Percentiles rank a stretch among this genome's conserved stretches.
Conservation (phyloP, 2,113 vertebrate genomes). For the Sceloporus tristichus region DNA sequence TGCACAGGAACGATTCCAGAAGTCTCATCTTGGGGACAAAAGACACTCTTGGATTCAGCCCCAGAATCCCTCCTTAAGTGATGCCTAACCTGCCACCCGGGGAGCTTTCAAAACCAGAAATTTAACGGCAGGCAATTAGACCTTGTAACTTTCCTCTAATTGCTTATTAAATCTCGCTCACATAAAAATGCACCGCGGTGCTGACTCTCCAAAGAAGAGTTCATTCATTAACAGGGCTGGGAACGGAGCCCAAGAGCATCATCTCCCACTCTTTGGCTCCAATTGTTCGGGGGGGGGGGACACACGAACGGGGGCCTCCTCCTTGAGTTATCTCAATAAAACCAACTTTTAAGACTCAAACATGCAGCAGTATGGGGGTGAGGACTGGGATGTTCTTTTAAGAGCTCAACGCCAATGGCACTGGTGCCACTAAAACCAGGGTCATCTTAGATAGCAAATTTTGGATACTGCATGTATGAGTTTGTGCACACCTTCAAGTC, state of each 20-base stretch:
- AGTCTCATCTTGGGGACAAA: neutral
- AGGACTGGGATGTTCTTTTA: neutral
- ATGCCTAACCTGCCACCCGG: neutral
- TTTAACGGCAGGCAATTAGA: slow-evolving; percentile 28
- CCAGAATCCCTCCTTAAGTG: neutral
- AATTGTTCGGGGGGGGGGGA: too few species aligned
- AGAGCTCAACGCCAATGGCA: too few species aligned
- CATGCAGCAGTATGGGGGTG: too few species aligned
- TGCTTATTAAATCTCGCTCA: slow-evolving; percentile 21
- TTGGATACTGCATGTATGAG: too few species aligned
- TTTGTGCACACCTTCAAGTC: too few species aligned
- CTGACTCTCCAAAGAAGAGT: neutral
- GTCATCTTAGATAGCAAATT: too few species aligned
- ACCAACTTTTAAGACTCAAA: neutral
- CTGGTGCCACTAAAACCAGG: neutral
- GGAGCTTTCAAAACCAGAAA: neutral
- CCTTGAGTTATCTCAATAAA: neutral
- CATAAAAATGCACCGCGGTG: neutral
- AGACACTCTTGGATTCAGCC: neutral
- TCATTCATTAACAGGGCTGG: neutral
- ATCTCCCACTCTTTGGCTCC: neutral
- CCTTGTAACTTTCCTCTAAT: slow-evolving; percentile 9
- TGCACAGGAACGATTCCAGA: neutral
- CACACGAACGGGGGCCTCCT: too few species aligned
- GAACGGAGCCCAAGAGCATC: neutral